Base-by-base conservation (phyloP, 2,888 invertebrate genomes). In the Agrilus cyanescens region DNA sequence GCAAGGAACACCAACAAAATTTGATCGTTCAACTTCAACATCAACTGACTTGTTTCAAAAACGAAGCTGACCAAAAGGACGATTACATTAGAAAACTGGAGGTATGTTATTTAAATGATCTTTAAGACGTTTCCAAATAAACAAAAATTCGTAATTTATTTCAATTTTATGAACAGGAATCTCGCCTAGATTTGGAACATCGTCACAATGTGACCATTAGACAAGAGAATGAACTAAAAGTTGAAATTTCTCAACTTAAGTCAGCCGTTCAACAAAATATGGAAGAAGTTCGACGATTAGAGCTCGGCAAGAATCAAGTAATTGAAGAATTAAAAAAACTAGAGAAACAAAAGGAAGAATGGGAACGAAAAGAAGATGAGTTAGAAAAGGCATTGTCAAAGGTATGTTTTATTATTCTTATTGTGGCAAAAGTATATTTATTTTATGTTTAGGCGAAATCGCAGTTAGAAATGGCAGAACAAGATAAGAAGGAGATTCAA, bases 171-270 rank as follows among this genome's bases (percentile, higher is more conserved):
- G 10, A 1, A 25, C 10, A 76, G 76, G 77, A 78, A 49, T 68
- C 73, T 10, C 70, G 67, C 49, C 69, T 70, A 29, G 75, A 78
- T 41, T 53, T 76, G 46, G 78, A 78, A 50, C 72, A 71, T 51
- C 71, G 73, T 51, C 51, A 68, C 6, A 59, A 62, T 44, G 59
- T 67, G 35, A 63, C 69, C 37, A 75, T 73, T 59, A 69, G 46
- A 13, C 48, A 60, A 50, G 74, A 76, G 54, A 73, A 75, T 48
- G 76, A 78, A 38, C 59, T 76, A 37, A 73, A 76, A 14, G 70
- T 65, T 40, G 48, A 67, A 61, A 48, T 61, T 32, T 53, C 65
- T 5, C 66, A 67, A 47, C 48, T 69, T 2, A 67, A 63, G 37
- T 53, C 61, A 4, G 55, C 57, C 3, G 48, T 61, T 20, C 57